Evolutionary conservation across 2,113 vertebrate genomes (phyloP), one percentile per base, ranked within the genome.

Genomic region (Toxostoma redivivum): DNA sequence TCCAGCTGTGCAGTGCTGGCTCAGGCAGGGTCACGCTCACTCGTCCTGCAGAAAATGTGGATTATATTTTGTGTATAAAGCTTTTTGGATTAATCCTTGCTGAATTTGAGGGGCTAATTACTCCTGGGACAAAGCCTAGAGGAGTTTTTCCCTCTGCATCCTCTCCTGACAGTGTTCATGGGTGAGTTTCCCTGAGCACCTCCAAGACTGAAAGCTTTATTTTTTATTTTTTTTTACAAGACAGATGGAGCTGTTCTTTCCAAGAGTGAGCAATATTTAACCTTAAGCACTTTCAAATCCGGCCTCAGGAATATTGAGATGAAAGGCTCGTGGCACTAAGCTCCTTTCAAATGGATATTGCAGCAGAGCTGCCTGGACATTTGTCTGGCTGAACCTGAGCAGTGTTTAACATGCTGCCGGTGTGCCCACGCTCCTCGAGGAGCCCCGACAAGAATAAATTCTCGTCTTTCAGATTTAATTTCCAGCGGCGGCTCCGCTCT

Each of bases 231-330:
- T 30, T 71, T 79, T 77, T 53, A 72, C 9, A 70, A 95, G 89
- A 91, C 92, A 93, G 86, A 95, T 91, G 86, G 96, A 96, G 92
- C 95, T 83, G 96, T 88, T 96, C 94, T 95, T 95, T 97, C 96
- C 91, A 90, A 91, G 95, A 96, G 81, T 86, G 95, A 96, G 95
- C 92, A 95, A 97, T 97, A 97, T 95, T 96, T 96, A 96, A 97
- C 96, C 96, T 97, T 94, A 95, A 93, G 94, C 93, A 85, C 94
- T 96, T 92, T 97, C 95, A 97, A 96, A 94, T 96, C 93, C 88
- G 31, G 96, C 91, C 85, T 92, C 79, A 91, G 94, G 96, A 97
- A 94, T 96, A 96, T 94, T 95, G 96, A 96, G 90, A 96, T 97
- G 95, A 96, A 96, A 97, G 91, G 72, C 93, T 96, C 20, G 30